Conservation (phyloP, 2,113 vertebrate genomes). For the Odocoileus virginianus region DNA sequence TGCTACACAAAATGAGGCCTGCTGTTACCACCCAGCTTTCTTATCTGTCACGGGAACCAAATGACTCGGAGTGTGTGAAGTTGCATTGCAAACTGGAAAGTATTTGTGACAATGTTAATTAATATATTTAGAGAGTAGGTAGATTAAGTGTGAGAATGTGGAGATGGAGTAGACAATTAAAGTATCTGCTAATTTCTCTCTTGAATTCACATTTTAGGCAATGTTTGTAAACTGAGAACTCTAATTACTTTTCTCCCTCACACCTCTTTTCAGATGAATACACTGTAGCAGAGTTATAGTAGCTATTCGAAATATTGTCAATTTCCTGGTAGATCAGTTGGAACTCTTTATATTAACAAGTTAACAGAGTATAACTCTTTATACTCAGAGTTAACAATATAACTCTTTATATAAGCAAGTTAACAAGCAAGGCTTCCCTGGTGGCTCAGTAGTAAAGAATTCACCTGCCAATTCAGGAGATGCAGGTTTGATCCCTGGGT, state of each 20-base stretch:
- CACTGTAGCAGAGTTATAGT: neutral
- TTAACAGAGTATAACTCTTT: neutral
- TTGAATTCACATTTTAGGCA: constrained; percentile 67
- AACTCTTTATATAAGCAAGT: neutral
- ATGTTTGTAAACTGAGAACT: constrained; percentile 69
- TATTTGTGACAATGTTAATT: constrained; percentile 53
- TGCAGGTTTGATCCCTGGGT: neutral
- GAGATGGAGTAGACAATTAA: constrained; percentile 60
- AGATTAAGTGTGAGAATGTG: constrained; percentile 50
- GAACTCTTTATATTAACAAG: neutral
- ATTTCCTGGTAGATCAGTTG: neutral
- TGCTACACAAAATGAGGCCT: rapidly evolving
- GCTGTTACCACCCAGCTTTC: neutral
- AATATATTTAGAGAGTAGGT: constrained; percentile 44
- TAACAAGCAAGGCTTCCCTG: neutral
- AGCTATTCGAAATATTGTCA: neutral
- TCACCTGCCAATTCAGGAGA: neutral
- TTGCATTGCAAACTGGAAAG: neutral
- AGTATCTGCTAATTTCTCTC: constrained; percentile 62
- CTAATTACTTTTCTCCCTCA: constrained; percentile 58
- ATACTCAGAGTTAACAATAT: neutral
- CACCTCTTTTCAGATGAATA: constrained; percentile 46
- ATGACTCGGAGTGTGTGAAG: neutral
- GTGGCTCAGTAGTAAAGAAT: neutral
- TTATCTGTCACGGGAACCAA: neutral